These are phyloP conservation scores for Carposina sasakii DNA, from an alignment of 1,140 invertebrate species.

Conservation along the genomic window DNA sequence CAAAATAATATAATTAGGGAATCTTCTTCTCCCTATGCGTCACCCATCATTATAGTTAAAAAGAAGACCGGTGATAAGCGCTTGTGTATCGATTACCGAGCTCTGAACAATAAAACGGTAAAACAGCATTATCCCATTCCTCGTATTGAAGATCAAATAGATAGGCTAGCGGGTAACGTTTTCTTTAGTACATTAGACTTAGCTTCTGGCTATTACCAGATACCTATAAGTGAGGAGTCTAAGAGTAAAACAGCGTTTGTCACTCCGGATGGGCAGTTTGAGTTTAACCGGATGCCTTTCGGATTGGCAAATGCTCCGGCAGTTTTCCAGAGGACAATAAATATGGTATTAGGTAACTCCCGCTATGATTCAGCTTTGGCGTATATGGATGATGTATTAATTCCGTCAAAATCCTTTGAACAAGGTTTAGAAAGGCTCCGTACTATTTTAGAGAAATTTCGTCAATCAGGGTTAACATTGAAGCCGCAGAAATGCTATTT, in stretches of 20 bases:
- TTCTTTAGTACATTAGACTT: constrained; percentile 39
- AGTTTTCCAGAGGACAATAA: neutral
- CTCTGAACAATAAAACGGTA: constrained; percentile 56
- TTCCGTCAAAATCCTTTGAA: neutral
- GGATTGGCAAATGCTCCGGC: constrained; percentile 1
- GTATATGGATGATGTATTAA: constrained; percentile 1
- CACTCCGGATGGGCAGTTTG: constrained; percentile 2
- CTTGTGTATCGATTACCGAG: constrained; percentile 48
- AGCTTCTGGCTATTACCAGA: constrained; percentile 1
- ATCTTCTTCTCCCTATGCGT: constrained; percentile 20
- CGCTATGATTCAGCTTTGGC: neutral
- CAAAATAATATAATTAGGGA: constrained; percentile 10
- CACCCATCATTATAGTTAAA: constrained; percentile 21
- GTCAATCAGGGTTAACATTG: neutral
- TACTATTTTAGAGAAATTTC: neutral
- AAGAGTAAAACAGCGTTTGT: neutral
- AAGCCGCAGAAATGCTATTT: neutral
- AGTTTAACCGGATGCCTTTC: constrained; percentile 3
- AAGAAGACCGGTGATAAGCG: constrained; percentile 26
- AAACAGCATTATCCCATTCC: constrained; percentile 60
- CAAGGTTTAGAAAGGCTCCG: neutral
- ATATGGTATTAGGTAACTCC: neutral
- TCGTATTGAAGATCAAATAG: constrained; percentile 60
- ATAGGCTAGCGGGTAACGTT: constrained; percentile 20
- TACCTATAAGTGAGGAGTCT: neutral